Conservation (phyloP, 2,797 vertebrate species). For the Tenualosa ilisha region DNA sequence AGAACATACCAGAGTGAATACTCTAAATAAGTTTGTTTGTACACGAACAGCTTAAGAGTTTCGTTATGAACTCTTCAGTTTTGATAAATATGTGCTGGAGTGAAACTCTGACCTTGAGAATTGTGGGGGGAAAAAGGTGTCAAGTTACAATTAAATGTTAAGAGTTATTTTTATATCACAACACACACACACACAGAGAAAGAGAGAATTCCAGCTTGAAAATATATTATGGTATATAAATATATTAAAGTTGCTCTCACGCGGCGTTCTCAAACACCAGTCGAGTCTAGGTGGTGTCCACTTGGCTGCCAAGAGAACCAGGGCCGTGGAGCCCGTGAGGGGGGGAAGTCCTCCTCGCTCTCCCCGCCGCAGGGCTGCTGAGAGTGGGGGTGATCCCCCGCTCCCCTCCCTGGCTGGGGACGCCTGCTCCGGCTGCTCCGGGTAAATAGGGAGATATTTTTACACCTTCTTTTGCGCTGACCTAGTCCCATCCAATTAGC, state of each 20-base stretch:
- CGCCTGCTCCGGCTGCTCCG: slow-evolving; percentile 43
- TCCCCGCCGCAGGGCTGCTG: slow-evolving; percentile 10
- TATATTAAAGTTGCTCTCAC: slow-evolving; percentile 8
- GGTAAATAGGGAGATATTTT: slow-evolving; percentile 80
- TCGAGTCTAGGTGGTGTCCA: not conserved
- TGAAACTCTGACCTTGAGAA: not conserved
- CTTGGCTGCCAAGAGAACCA: slow-evolving; percentile 8
- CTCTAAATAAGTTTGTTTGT: too few relatives aligned
- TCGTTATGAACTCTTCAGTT: not conserved
- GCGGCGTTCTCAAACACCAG: not conserved
- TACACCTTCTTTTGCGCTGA: slow-evolving; percentile 77
- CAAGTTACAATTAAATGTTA: not conserved
- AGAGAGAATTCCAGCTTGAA: not conserved
- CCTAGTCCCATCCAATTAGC: slow-evolving; percentile 79
- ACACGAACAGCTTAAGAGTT: not conserved
- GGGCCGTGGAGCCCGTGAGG: not conserved
- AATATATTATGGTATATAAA: not conserved
- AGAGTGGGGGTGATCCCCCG: slow-evolving; percentile 26
- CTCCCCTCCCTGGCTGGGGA: slow-evolving; percentile 16
- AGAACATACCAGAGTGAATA: too few relatives aligned
- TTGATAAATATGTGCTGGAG: not conserved
- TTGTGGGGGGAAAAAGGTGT: not conserved
- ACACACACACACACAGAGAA: not conserved
- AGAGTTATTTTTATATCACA: not conserved
- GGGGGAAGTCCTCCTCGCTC: slow-evolving; percentile 14